These are phyloP conservation scores for Episyrphus balteatus DNA, from an alignment of 1,140 invertebrate species.

Conservation along the genomic window DNA sequence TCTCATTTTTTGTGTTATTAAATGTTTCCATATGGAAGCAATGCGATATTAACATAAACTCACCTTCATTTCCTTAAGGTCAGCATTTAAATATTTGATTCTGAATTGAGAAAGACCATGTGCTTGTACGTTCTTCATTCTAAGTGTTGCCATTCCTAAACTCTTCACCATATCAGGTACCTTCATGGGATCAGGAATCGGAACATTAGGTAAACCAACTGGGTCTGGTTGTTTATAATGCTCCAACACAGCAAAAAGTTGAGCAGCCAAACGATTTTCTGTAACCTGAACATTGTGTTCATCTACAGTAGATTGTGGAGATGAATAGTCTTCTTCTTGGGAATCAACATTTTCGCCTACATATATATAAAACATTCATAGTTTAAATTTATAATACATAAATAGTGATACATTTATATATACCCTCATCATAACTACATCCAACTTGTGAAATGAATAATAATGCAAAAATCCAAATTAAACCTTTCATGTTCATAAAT, in stretches of 20 bases:
- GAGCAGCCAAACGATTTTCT: constrained; percentile 55
- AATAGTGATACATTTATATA: too few relatives aligned
- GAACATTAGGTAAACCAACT: constrained; percentile 60
- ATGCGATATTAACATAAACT: not conserved
- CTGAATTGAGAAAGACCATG: constrained; percentile 67
- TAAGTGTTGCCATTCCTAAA: constrained; percentile 55
- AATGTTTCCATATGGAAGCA: too few relatives aligned
- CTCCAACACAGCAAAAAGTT: constrained; percentile 59
- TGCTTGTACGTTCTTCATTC: constrained; percentile 57
- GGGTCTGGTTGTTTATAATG: constrained; percentile 73
- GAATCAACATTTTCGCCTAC: too few relatives aligned
- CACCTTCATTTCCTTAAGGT: constrained; percentile 57
- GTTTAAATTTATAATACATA: too few relatives aligned
- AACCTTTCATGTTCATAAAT: too few relatives aligned
- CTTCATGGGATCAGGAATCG: constrained; percentile 64
- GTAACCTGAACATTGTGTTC: constrained; percentile 33
- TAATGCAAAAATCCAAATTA: too few relatives aligned
- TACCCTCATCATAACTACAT: too few relatives aligned
- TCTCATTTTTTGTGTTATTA: too few relatives aligned
- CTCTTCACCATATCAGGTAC: constrained; percentile 67
- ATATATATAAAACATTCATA: too few relatives aligned
- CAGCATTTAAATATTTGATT: constrained; percentile 52
- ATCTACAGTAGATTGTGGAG: constrained; percentile 7
- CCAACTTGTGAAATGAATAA: too few relatives aligned
- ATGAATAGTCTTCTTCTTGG: too few relatives aligned